Base-by-base conservation (phyloP, 2,113 vertebrate genomes). In the Onychorhynchus coronatus region DNA sequence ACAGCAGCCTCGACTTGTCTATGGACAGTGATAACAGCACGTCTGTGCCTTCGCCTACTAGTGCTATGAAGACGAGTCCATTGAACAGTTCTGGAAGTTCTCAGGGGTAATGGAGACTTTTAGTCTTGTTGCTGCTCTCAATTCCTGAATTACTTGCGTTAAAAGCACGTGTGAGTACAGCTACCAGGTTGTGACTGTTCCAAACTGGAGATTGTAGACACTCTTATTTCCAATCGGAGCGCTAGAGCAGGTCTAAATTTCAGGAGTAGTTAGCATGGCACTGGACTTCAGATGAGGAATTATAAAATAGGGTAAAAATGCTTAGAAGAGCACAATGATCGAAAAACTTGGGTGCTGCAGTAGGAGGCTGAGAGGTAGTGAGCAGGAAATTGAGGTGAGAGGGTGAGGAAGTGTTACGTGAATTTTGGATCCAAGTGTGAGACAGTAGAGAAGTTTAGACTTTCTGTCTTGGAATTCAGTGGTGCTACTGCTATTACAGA, bases 21-120 rank as follows among this genome's bases (percentile, higher is more conserved):
- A 96, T 99, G 97, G 99, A 99, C 98, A 99, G 99, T 95, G 99
- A 99, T 94, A 99, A 99, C 98, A 99, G 99, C 98, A 98, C 99
- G 97, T 99, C 98, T 94, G 98, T 99, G 97, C 98, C 99, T 97
- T 99, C 99, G 8, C 99, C 99, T 65, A 99, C 98, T 13, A 98
- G 98, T 93, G 97, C 98, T 97, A 93, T 96, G 95, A 99, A 98
- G 97, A 98, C 96, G 75, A 98, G 98, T 97, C 98, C 98, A 3
- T 88, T 98, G 96, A 98, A 98, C 95, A 98, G 97, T 94, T 98
- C 98, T 63, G 97, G 98, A 97, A 98, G 98, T 97, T 98, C 98
- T 97, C 98, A 98, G 96, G 98, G 98, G 99, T 99, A 98, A 98
- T 55, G 31, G 73, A 62, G 18, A 25, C 53, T 88, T 90, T 55